Percentiles rank a stretch among this genome's conserved stretches.
Evolutionary conservation across 2,113 vertebrate genomes (phyloP).

Genomic region (Gallinago paraguaiae): DNA sequence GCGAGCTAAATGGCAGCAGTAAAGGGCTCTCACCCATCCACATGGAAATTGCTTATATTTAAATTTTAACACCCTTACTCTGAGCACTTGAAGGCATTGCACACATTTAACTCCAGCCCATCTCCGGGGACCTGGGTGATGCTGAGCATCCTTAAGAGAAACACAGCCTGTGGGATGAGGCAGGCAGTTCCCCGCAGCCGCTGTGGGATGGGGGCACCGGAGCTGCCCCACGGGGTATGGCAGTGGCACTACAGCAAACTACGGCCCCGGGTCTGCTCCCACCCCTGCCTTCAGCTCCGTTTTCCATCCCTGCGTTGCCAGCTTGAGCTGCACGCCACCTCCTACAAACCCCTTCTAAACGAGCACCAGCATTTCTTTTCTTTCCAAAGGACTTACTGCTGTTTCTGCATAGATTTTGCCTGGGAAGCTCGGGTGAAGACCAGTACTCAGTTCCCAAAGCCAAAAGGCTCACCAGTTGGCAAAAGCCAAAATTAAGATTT

Average conservation of each 20-base stretch:
- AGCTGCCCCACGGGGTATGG: rapidly evolving
- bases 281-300: not conserved
- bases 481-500: not conserved
- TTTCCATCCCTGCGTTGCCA: not conserved
- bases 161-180: not conserved
- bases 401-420: not conserved
- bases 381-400: not conserved
- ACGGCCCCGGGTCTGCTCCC: not conserved
- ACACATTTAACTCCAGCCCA: not conserved
- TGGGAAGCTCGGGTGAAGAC: not conserved
- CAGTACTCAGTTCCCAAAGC: not conserved
- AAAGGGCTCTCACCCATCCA: not conserved
- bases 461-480: not conserved
- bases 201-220: rapidly evolving
- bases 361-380: not conserved
- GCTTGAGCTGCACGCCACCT: not conserved
- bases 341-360: conserved; percentile 6
- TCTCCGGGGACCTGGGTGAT: rapidly evolving
- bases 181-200: not conserved
- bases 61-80: not conserved
- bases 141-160: not conserved
- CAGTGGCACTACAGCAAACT: not conserved
- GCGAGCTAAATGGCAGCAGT: not conserved
- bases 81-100: not conserved
- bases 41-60: not conserved